Base-by-base conservation (phyloP, 2,888 invertebrate species). In the Andricus curvator region DNA sequence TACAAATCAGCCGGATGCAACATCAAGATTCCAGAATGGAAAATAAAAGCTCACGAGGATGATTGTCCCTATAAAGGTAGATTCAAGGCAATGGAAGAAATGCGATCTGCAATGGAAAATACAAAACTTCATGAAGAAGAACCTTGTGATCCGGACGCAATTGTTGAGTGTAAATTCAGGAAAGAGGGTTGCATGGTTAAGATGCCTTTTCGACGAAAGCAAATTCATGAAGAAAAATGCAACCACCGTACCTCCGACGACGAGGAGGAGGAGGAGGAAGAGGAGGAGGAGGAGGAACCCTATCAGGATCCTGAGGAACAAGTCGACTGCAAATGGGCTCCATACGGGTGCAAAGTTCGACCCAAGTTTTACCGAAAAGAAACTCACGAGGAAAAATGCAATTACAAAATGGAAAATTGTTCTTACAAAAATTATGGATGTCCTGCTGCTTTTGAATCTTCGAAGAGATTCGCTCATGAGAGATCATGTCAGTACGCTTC, bases 321-420 rank as follows among this genome's bases (percentile, higher is more conserved):
- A 74, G 81, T 87, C 3, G 79, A 86, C 13, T 92, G 92, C 78
- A 84, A 79, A 60, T 92, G 90, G 89, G 82, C 84, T 1, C 84
- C 84, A 2, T 77, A 87, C 29, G 92, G 92, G 1, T 92, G 92
- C 29, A 85, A 82, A 13, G 88, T 91, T 0, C 83, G 76, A 22
- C 88, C 90, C 13, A 89, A 87, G 33, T 81, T 84, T 0, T 81
- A 67, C 41, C 85, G 86, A 2, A 85, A 84, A 48, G 79, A 86
- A 9, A 80, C 20, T 5, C 92, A 92, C 80, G 91, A 89, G 51
- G 86, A 85, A 66, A 90, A 89, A 62, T 92, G 92, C 80, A 90
- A 90, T 84, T 90, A 91, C 84, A 86, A 83, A n/a, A 86, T 85
- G 86, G 86, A 88, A 66, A 83, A 86, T 29, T 91, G 90, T 77